Evolutionary conservation across 23 tunicate species (phyloP).

Genomic region (Styela clava): DNA sequence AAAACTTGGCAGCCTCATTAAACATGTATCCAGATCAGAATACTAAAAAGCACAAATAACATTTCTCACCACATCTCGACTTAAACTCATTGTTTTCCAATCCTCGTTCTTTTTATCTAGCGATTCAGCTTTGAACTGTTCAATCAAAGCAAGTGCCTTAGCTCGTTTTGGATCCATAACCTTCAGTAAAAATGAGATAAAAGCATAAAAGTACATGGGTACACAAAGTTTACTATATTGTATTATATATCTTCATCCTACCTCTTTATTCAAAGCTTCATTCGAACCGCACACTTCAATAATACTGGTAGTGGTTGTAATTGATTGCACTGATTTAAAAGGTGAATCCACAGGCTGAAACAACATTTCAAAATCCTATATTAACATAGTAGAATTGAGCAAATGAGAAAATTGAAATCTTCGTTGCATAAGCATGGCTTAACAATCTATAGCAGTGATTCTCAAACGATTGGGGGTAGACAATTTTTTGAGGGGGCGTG

Average conservation of each 20-base stretch:
- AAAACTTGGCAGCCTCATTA: no score
- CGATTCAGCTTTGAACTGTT: slow-evolving; percentile 56
- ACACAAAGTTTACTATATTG: no score
- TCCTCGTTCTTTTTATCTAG: background rate
- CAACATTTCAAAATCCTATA: no score
- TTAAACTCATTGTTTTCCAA: background rate
- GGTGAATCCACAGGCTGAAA: background rate
- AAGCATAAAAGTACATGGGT: background rate
- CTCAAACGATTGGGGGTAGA: no score
- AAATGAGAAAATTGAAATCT: no score
- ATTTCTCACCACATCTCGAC: background rate
- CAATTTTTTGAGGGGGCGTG: no score
- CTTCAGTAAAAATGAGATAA: background rate
- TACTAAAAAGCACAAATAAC: no score
- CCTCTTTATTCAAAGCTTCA: background rate
- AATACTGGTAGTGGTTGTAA: background rate
- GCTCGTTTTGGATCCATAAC: slow-evolving; percentile 31
- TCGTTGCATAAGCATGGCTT: no score
- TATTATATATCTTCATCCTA: no score
- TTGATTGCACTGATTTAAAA: background rate
- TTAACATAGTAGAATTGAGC: no score
- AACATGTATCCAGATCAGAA: no score
- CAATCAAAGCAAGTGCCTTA: slow-evolving; percentile 52
- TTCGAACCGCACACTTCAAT: background rate
- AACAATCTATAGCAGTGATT: no score